phyloP scores from a whole-genome alignment of 2,888 invertebrate genomes.

The Schizaphis graminum region DNA sequence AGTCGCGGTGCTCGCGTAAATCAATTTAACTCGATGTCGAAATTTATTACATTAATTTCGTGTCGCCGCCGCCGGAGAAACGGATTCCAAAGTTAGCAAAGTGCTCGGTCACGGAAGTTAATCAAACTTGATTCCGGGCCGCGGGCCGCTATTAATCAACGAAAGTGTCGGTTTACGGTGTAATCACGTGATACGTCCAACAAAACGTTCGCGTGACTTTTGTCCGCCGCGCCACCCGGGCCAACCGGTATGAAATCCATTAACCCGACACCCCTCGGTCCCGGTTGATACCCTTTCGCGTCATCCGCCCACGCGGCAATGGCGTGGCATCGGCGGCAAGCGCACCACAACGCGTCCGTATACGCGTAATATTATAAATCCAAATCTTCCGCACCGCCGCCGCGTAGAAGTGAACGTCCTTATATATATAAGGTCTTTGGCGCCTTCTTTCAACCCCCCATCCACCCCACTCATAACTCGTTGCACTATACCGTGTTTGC shows the following conservation, averaged over 20 bases:
- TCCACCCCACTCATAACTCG: too few species aligned
- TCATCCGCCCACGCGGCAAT: background rate
- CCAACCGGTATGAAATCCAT: slow-evolving; percentile 63
- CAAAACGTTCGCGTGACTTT: slow-evolving; percentile 65
- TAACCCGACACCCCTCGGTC: slow-evolving; percentile 12
- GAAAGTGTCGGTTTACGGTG: slow-evolving; percentile 64
- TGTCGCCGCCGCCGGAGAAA: slow-evolving; percentile 36
- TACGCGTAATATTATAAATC: background rate
- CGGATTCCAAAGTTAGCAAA: slow-evolving; percentile 63
- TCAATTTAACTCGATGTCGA: slow-evolving; percentile 60
- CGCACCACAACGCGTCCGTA: background rate
- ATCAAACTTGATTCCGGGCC: slow-evolving; percentile 65
- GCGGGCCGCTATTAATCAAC: slow-evolving; percentile 63
- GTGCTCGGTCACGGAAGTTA: slow-evolving; percentile 65
- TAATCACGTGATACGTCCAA: slow-evolving; percentile 64
- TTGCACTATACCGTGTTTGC: too few species aligned
- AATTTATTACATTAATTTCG: slow-evolving; percentile 63
- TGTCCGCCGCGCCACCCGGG: slow-evolving; percentile 45
- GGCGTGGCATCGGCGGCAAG: background rate
- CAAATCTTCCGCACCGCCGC: background rate
- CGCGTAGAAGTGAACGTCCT: background rate
- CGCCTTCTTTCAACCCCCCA: background rate
- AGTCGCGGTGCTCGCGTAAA: slow-evolving; percentile 10
- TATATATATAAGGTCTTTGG: background rate
- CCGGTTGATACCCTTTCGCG: background rate